A percentile compares a stretch with the other conserved stretches of the same genome.
Conservation (phyloP, 2,797 vertebrate genomes). For the Scarus forsteni region DNA sequence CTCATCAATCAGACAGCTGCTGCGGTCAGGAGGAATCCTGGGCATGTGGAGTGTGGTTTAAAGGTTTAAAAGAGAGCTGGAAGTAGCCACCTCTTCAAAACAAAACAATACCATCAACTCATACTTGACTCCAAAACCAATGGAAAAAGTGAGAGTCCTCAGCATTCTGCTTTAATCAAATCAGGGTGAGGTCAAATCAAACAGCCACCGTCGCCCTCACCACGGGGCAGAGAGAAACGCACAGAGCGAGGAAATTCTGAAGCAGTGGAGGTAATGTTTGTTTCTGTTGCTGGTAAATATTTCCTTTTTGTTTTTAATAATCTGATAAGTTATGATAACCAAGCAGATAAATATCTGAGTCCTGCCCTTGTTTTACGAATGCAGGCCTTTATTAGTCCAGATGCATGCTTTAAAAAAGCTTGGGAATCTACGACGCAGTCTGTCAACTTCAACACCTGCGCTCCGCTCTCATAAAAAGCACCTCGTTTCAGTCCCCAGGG, state of each 20-base stretch:
- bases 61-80: slow-evolving; percentile 51
- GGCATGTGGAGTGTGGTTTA: slow-evolving; percentile 74
- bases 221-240: slow-evolving; percentile 16
- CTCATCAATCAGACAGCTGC: slow-evolving; percentile 72
- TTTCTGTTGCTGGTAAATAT: slow-evolving; percentile 46
- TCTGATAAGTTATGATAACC: slow-evolving; percentile 65
- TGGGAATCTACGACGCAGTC: slow-evolving; percentile 69
- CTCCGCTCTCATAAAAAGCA: slow-evolving; percentile 72
- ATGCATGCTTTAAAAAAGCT: slow-evolving; percentile 77
- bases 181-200: slow-evolving; percentile 72
- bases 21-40: slow-evolving; percentile 77
- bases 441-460: slow-evolving; percentile 81
- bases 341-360: slow-evolving; percentile 38
- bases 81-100: slow-evolving; percentile 70
- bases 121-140: slow-evolving; percentile 61
- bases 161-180: slow-evolving; percentile 78
- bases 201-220: slow-evolving; percentile 54
- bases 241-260: slow-evolving; percentile 13
- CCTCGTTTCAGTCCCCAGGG: slow-evolving; percentile 66
- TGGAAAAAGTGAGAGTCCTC: slow-evolving; percentile 69
- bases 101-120: slow-evolving; percentile 63
- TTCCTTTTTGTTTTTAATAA: slow-evolving; percentile 59
- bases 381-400: slow-evolving; percentile 79
- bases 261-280: slow-evolving; percentile 40
- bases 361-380: slow-evolving; percentile 56